Base-by-base conservation (phyloP, 2,888 invertebrate genomes). In the Schrankia costaestrigalis region DNA sequence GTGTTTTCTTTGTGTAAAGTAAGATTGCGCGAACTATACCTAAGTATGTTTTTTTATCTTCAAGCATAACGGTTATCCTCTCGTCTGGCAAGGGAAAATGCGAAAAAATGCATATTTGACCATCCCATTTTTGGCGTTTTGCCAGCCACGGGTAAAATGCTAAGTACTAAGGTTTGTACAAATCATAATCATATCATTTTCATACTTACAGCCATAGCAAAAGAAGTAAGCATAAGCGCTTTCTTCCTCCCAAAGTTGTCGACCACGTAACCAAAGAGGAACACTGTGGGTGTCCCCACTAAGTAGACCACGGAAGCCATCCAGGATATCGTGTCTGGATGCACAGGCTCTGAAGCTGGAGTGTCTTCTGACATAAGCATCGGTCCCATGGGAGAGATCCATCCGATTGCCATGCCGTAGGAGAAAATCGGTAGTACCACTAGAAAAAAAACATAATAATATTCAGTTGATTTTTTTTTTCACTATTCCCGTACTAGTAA, bases 301-400 rank as follows among this genome's bases (percentile, higher is more conserved):
- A 90, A 60, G 58, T 89, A 89, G 7, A 89, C 80, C 1, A 89
- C 78, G 0, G 90, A 90, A 0, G 89, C 90, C 73, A 91, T 82
- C 89, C 90, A 90, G 12, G 90, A 89, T 34, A 89, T 74, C 37
- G 84, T 78, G 45, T 86, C 83, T 1, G 78, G 63, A 8, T 79
- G 79, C 17, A 91, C 75, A 0, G 88, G 82, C 3, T 60, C 52
- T 0, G 74, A 56, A 0, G 89, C 76, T 0, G 89, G 89, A 0
- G 80, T 72, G 6, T 77, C 68, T 1, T 67, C 56, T 0, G 88
- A 84, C 75, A 87, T 81, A n/a, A 90, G 78, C 12, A 77, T 71
- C 0, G 85, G 78, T 0, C 89, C 79, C 74, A 89, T 89, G 1
- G 90, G 90, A 0, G 91, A 90, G 22, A 90, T 71, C 90, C 90